Evolutionary conservation across 2,113 vertebrate genomes (phyloP).

Genomic region (Pachyramphus minor): DNA sequence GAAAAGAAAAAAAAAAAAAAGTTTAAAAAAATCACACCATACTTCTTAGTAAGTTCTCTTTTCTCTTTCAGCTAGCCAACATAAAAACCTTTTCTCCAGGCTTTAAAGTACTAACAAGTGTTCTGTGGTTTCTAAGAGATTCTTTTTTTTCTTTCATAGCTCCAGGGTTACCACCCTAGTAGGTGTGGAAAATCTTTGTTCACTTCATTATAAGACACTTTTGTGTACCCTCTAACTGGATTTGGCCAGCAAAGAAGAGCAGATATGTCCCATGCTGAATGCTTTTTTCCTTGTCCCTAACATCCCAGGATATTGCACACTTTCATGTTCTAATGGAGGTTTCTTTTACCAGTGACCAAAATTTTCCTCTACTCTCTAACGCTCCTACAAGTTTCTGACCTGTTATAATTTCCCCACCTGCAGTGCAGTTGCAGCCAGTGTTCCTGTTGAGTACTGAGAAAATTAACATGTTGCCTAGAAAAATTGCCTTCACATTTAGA

Average conservation of each 20-base stretch:
- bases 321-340: constrained; percentile 59
- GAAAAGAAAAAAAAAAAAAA: not conserved
- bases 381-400: constrained; percentile 49
- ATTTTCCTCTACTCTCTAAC: constrained; percentile 17
- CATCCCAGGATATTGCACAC: constrained; percentile 29
- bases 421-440: not conserved
- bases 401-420: constrained; percentile 38
- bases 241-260: constrained; percentile 54
- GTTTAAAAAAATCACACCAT: not conserved
- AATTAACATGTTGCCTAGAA: not conserved
- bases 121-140: constrained; percentile 58
- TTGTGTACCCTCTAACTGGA: constrained; percentile 57
- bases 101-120: constrained; percentile 68
- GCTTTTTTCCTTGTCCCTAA: constrained; percentile 30
- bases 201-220: constrained; percentile 65
- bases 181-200: constrained; percentile 68
- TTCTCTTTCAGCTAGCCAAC: constrained; percentile 61
- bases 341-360: constrained; percentile 57
- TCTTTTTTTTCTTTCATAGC: constrained; percentile 48
- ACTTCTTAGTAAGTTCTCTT: constrained; percentile 52
- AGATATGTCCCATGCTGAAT: constrained; percentile 32
- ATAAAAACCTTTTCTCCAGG: constrained; percentile 57
- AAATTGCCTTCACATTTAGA: not conserved
- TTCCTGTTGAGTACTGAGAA: not conserved
- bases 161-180: constrained; percentile 61